Conservation (phyloP, 2,888 invertebrate species). For the Malacosoma neustria region DNA sequence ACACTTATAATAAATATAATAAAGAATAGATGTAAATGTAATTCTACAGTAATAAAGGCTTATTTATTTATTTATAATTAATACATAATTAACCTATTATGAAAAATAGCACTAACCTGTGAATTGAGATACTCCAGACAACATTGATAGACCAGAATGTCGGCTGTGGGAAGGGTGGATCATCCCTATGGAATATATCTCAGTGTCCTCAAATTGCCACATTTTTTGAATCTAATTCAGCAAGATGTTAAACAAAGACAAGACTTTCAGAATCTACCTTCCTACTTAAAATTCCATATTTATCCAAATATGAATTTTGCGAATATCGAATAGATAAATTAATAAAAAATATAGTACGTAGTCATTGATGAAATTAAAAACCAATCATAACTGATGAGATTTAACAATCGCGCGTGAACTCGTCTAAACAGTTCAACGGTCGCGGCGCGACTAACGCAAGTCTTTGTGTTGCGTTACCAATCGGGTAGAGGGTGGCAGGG, state of each 20-base stretch:
- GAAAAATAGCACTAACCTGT: conserved; percentile 53
- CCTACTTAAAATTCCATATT: not conserved
- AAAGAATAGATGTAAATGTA: too few relatives aligned
- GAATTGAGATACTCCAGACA: conserved; percentile 60
- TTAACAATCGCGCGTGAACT: conserved; percentile 18
- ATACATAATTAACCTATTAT: too few relatives aligned
- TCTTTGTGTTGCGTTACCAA: conserved; percentile 32
- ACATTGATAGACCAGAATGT: conserved; percentile 80
- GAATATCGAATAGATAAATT: not conserved
- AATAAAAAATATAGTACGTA: not conserved
- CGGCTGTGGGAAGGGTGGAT: conserved; percentile 78
- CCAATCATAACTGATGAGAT: conserved; percentile 1
- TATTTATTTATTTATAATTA: too few relatives aligned
- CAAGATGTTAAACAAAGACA: not conserved
- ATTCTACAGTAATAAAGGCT: too few relatives aligned
- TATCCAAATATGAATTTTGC: not conserved
- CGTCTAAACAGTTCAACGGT: conserved; percentile 47
- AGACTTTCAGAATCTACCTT: not conserved
- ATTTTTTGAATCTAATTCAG: conserved; percentile 33
- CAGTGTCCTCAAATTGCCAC: conserved; percentile 82
- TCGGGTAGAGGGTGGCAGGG: conserved; percentile 21
- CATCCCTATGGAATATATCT: conserved; percentile 92
- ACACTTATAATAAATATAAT: too few relatives aligned
- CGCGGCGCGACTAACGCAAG: conserved; percentile 53
- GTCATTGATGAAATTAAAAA: not conserved